Evolutionary conservation across 2,797 vertebrate genomes (phyloP), one percentile per base, ranked within the genome.

Genomic region (Acipenser oxyrinchus): DNA sequence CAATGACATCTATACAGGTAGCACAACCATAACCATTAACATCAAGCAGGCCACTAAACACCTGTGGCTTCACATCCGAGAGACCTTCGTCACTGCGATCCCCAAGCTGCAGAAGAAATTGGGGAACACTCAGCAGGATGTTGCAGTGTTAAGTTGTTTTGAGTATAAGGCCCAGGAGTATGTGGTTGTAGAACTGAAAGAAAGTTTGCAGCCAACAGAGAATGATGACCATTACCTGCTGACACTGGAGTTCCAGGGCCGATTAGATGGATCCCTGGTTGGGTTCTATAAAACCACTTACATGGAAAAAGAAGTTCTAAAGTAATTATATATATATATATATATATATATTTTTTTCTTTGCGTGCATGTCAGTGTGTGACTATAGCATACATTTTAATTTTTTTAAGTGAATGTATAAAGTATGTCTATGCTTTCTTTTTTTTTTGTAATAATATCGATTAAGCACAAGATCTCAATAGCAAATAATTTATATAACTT

Each of bases 261-360:
- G 85, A 88, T 90, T 99, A 62, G 94, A 91, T 0, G 90, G 90
- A 68, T 96, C 96, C 0, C 85, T 98, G 51, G 95, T 98, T 77
- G 96, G 96, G 0, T 99, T 99, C 78, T 99, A 98, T 71, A 87
- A 84, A 66, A 97, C 95, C 51, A 89, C 91, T 8, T 98, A 99
- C 76, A 73, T 52, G 1, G 95, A 96, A 71, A 37, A 78, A 0
- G 90, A 80, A 11, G 0, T 62, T 6, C 78, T 57, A 74, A 98
- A 89, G 95, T 98, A 91, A 93, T 88, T 79, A 62, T n/a, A n/a
- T n/a, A n/a, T n/a, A n/a, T n/a, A 18, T 18, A 18, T 18, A 18
- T 18, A 18, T 18, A 18, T 18, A 18, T 18, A 18, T 18, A 18
- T 37, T 37, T 37, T 37, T 37, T 37, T 37, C 23, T 2, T 37